Percentiles rank a stretch among this genome's conserved stretches.
phyloP scores from a whole-genome alignment of 2,797 vertebrate genomes.

The Crocodylus rhombifer region DNA sequence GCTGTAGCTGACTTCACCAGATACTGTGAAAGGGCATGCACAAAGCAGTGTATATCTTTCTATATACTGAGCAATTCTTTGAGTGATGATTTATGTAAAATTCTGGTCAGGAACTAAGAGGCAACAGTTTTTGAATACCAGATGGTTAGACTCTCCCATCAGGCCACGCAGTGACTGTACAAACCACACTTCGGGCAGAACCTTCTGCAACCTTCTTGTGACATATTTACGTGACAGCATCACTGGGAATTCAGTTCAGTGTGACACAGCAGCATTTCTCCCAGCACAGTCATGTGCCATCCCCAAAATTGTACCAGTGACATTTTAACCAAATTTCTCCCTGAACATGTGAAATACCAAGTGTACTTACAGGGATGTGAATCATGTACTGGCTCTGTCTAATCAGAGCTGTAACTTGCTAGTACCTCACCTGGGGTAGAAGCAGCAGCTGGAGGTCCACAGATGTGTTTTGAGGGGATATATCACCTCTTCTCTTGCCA shows the following conservation, averaged over 20 bases:
- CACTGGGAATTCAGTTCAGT: background rate
- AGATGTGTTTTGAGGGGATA: too few species aligned
- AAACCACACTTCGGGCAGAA: background rate
- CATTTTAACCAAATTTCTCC: background rate
- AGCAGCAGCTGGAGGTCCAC: too few species aligned
- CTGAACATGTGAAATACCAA: background rate
- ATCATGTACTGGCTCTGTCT: background rate
- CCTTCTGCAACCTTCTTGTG: background rate
- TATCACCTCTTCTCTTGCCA: too few species aligned
- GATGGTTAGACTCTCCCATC: background rate
- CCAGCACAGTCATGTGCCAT: background rate
- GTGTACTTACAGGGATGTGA: background rate
- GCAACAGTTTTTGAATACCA: background rate
- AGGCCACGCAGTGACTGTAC: background rate
- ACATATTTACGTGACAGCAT: fast-evolving
- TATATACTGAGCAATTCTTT: background rate
- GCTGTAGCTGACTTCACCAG: background rate
- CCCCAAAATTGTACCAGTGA: fast-evolving
- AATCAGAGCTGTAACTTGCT: too few species aligned
- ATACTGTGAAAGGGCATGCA: background rate
- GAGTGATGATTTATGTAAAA: background rate
- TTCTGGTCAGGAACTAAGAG: background rate
- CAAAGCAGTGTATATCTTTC: background rate
- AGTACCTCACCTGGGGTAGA: too few species aligned
- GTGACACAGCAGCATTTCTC: background rate